Percentiles rank a stretch among this genome's conserved stretches.
Conservation (phyloP, 2,888 invertebrate genomes). For the Eudemis profundana region DNA sequence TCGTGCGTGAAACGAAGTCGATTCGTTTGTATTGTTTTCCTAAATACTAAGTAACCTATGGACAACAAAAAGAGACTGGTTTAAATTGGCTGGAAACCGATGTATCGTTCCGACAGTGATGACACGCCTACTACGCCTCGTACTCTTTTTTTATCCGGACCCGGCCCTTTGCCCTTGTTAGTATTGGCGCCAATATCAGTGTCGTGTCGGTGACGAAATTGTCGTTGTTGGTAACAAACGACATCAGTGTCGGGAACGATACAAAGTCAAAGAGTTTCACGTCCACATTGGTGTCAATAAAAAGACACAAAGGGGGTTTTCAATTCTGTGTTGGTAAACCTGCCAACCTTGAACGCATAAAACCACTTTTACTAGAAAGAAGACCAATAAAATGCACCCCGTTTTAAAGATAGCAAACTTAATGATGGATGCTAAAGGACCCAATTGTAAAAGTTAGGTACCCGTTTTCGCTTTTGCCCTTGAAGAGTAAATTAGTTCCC, state of each 20-base stretch:
- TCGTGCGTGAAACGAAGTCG: background rate
- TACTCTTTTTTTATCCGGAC: conserved; percentile 19
- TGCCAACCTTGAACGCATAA: background rate
- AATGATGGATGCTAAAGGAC: conserved; percentile 51
- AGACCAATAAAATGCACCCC: background rate
- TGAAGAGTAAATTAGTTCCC: conserved; percentile 61
- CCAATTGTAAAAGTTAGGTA: conserved; percentile 52
- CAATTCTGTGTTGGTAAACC: conserved; percentile 3
- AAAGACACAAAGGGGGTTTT: background rate
- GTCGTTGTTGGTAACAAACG: conserved; percentile 5
- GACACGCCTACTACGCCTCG: conserved; percentile 29
- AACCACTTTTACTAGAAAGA: conserved; percentile 7
- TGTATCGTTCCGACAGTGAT: conserved; percentile 15
- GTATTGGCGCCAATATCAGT: conserved; percentile 29
- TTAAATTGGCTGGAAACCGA: conserved; percentile 9
- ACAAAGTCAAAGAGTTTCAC: conserved; percentile 17
- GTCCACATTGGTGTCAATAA: background rate
- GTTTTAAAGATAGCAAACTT: conserved; percentile 41
- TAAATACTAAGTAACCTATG: no score
- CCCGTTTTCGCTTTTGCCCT: conserved; percentile 52
- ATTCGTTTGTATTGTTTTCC: background rate
- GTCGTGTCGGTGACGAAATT: conserved; percentile 19
- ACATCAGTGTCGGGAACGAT: conserved; percentile 1
- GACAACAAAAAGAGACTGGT: background rate
- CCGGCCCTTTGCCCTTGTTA: conserved; percentile 13